These are phyloP conservation scores for Anguilla anguilla DNA, from an alignment of 2,797 vertebrate species.

Conservation along the genomic window DNA sequence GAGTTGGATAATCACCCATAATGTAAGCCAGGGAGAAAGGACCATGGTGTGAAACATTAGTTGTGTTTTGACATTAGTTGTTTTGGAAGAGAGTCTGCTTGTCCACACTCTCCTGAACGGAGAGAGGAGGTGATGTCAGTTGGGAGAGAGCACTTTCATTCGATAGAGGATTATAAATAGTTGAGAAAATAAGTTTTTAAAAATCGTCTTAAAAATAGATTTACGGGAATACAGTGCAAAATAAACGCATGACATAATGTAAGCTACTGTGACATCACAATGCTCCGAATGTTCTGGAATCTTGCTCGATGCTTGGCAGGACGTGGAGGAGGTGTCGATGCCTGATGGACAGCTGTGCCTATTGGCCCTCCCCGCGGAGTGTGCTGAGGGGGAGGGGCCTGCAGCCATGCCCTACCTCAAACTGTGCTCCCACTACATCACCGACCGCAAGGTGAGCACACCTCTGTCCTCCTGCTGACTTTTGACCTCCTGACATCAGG, in stretches of 20 bases:
- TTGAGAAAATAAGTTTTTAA: too few relatives aligned
- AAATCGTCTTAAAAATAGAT: too few relatives aligned
- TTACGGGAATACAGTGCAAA: neutral
- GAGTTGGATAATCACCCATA: too few relatives aligned
- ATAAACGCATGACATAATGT: neutral
- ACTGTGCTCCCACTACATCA: conserved; percentile 77
- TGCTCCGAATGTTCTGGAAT: neutral
- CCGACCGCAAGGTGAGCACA: conserved; percentile 73
- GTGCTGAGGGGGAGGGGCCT: conserved; percentile 68
- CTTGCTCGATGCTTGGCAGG: conserved; percentile 56
- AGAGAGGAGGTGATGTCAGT: too few relatives aligned
- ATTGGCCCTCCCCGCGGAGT: conserved; percentile 74
- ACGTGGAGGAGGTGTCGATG: conserved; percentile 78
- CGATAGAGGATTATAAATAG: too few relatives aligned
- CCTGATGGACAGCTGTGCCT: conserved; percentile 78
- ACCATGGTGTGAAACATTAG: too few relatives aligned
- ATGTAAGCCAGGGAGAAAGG: too few relatives aligned
- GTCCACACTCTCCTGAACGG: too few relatives aligned
- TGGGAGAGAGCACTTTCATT: too few relatives aligned
- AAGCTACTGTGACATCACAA: neutral
- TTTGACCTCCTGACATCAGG: neutral
- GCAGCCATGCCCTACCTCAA: conserved; percentile 71
- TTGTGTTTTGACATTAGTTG: too few relatives aligned
- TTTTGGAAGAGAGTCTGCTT: too few relatives aligned
- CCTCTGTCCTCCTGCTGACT: neutral